A percentile compares a stretch with the other conserved stretches of the same genome.
Conservation (phyloP, 2,113 vertebrate species). For the Paradisaea rubra region DNA sequence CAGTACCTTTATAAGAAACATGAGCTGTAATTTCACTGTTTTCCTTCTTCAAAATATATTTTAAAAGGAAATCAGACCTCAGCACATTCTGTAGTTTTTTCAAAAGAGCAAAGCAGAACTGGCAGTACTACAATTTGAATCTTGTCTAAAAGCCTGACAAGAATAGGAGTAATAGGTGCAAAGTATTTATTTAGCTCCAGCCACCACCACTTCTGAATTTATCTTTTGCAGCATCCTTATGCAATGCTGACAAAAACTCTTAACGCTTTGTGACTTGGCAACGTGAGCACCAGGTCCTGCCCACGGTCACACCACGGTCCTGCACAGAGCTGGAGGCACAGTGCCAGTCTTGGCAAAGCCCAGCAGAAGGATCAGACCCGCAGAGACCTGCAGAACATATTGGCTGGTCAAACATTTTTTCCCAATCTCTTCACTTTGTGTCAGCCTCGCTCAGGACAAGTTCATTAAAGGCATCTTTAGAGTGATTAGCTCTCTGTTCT, state of each 20-base stretch:
- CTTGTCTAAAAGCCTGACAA: slow-evolving; percentile 14
- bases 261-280: background rate
- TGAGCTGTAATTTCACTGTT: background rate
- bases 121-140: slow-evolving; percentile 31
- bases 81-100: background rate
- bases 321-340: background rate
- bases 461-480: background rate
- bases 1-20: background rate
- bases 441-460: background rate
- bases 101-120: slow-evolving; percentile 15
- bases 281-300: background rate
- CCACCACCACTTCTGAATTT: background rate
- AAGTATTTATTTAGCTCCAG: slow-evolving; percentile 4
- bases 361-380: background rate
- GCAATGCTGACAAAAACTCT: background rate
- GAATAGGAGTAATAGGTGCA: slow-evolving; percentile 17
- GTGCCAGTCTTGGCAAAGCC: background rate
- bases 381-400: background rate
- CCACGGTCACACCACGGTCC: fast-evolving
- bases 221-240: background rate
- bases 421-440: fast-evolving
- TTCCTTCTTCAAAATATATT: background rate
- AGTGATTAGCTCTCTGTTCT: background rate
- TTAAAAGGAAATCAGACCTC: background rate
- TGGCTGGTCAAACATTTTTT: background rate